Evolutionary conservation across 2,888 invertebrate species (phyloP).

Genomic region (Thymelicus sylvestris): DNA sequence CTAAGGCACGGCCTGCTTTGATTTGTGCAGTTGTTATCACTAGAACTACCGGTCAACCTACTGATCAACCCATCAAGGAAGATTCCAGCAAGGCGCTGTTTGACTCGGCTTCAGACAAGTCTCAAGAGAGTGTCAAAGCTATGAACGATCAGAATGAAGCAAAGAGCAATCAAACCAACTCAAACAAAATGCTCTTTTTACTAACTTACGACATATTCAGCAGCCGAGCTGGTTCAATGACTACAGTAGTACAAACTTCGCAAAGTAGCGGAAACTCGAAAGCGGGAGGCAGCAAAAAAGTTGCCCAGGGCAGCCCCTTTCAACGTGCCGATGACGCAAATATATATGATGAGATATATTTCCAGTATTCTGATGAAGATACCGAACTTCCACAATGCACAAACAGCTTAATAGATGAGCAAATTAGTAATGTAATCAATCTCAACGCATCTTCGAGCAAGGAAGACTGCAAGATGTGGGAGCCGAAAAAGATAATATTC

Average conservation of each 20-base stretch:
- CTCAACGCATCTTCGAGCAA: conserved; percentile 79
- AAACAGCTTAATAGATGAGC: conserved; percentile 73
- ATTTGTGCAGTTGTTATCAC: conserved; percentile 74
- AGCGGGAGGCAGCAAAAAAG: conserved; percentile 82
- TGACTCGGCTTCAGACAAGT: conserved; percentile 64
- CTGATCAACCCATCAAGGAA: conserved; percentile 68
- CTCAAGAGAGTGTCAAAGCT: conserved; percentile 85
- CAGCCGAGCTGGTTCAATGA: conserved; percentile 76
- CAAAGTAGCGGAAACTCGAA: conserved; percentile 79
- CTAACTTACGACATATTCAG: conserved; percentile 89
- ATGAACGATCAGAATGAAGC: conserved; percentile 92
- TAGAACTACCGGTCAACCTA: conserved; percentile 57
- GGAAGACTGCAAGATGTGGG: conserved; percentile 75
- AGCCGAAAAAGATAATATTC: conserved; percentile 71
- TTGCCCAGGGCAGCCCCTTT: conserved; percentile 57
- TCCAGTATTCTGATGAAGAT: conserved; percentile 85
- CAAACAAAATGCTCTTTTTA: conserved; percentile 83
- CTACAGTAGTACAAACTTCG: conserved; percentile 74
- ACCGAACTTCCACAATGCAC: conserved; percentile 82
- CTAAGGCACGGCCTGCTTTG: conserved; percentile 71
- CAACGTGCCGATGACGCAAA: conserved; percentile 68
- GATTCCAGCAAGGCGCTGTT: conserved; percentile 75
- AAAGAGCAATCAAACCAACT: conserved; percentile 73
- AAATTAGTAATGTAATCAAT: conserved; percentile 82
- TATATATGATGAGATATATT: conserved; percentile 79